Evolutionary conservation across 2,113 vertebrate species (phyloP).

Genomic region (Stigmatopora nigra): DNA sequence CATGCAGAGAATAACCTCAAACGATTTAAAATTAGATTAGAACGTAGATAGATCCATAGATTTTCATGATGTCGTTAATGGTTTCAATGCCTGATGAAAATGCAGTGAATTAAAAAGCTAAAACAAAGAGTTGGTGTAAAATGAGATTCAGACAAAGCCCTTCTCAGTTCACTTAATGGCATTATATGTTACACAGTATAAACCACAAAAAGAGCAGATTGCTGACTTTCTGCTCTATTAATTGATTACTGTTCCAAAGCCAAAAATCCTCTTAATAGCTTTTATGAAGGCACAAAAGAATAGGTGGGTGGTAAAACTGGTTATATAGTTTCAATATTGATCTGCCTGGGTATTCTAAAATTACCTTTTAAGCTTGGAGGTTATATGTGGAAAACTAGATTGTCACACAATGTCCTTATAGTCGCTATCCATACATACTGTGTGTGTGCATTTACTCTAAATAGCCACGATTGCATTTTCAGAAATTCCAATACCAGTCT

Average conservation of each 20-base stretch:
- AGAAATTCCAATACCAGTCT: too few relatives aligned
- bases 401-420: slow-evolving; percentile 58
- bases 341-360: slow-evolving; percentile 73
- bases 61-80: slow-evolving; percentile 13
- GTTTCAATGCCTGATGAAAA: slow-evolving; percentile 29
- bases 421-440: slow-evolving; percentile 41
- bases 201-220: slow-evolving; percentile 67
- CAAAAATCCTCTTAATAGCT: slow-evolving; percentile 55
- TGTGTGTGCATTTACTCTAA: too few relatives aligned
- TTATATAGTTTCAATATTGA: slow-evolving; percentile 77
- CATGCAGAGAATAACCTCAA: neutral
- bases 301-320: slow-evolving; percentile 67
- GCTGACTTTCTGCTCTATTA: slow-evolving; percentile 51
- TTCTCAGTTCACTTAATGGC: slow-evolving; percentile 66
- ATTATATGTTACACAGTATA: slow-evolving; percentile 67
- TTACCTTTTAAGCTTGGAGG: slow-evolving; percentile 65
- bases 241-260: slow-evolving; percentile 39
- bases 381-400: slow-evolving; percentile 39
- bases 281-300: slow-evolving; percentile 68
- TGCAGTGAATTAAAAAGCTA: slow-evolving; percentile 22
- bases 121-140: slow-evolving; percentile 27
- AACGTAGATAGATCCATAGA: slow-evolving; percentile 7
- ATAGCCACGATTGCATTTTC: too few relatives aligned
- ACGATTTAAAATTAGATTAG: neutral
- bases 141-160: slow-evolving; percentile 42